These are phyloP conservation scores for Catocala fraxini DNA, from an alignment of 2,888 invertebrate species.

Conservation along the genomic window DNA sequence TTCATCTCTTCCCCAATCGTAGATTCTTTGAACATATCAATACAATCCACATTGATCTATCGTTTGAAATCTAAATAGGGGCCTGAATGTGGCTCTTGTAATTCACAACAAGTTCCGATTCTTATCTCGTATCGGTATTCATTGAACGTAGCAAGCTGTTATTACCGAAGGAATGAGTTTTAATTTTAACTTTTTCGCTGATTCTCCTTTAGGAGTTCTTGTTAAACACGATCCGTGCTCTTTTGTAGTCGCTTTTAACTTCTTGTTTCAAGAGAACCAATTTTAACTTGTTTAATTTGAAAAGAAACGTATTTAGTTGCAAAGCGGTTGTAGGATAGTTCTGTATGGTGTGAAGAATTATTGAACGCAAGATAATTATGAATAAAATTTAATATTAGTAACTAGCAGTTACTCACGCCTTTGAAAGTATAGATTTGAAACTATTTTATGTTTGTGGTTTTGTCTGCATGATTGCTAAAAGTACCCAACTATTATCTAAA, in stretches of 20 bases:
- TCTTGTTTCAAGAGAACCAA: constrained; percentile 62
- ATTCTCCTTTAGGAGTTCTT: constrained; percentile 71
- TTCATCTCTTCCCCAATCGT: no score
- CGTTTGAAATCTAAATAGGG: no score
- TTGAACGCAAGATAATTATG: not conserved
- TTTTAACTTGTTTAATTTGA: constrained; percentile 73
- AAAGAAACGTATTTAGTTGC: constrained; percentile 59
- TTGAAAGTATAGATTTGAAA: no score
- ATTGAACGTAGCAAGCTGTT: constrained; percentile 28
- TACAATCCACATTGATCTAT: no score
- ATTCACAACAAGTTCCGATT: not conserved
- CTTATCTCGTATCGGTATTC: constrained; percentile 14
- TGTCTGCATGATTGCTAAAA: no score
- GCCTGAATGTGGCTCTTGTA: not conserved
- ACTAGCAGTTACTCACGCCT: no score
- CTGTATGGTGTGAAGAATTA: not conserved
- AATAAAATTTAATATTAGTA: no score
- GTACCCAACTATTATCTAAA: no score
- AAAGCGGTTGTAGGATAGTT: constrained; percentile 39
- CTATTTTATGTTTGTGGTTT: no score
- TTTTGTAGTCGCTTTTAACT: constrained; percentile 68
- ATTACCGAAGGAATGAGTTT: constrained; percentile 70
- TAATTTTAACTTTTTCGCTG: constrained; percentile 77
- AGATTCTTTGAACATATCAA: no score
- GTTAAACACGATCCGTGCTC: constrained; percentile 75